Evolutionary conservation across 64 coral and sea anemone species (phyloP), one percentile per base, ranked within the genome.

Genomic region (Montipora sp.): DNA sequence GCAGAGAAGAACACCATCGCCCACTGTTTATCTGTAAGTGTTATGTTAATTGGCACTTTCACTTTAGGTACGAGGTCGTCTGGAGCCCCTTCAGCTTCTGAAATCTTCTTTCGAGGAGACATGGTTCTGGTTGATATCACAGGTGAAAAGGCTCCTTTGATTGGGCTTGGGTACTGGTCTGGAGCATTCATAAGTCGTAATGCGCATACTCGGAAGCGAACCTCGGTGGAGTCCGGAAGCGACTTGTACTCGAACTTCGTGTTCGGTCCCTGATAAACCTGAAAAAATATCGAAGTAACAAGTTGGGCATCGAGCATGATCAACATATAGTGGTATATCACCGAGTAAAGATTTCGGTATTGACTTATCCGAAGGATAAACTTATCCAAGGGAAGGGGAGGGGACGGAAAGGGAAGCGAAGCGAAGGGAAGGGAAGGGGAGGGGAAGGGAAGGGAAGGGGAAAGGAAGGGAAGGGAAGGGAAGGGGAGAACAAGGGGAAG

Each of bases 1-100:
- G 89, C 95, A 9, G 91, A 51, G 68, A 98, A 98, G 77, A 98
- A 98, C 5, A 98, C 90, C 53, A 98, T 50, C 15, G 95, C 95
- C 95, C 95, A 98, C 57, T 98, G 92, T 51, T 74, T 94, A 73
- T 98, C 95, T 23, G 95, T 94, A 8, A 97, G 59, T 18, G 83
- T 73, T 80, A 91, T 88, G 51, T 89, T 79, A 15, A 15, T 84
- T 8, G 81, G 69, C 16, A 18, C 23, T 11, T 83, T 75, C 3
- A 68, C 58, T 67, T 91, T 83, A 16, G 36, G 15, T 12, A 67
- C 59, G 8, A 63, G 22, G 5, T 88, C 58, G 21, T 92, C 77
- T 46, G 36, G 77, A 13, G 27, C 73, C 24, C 76, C 75, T 16
- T 50, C 87, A 43, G 75, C 80, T 69, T 94, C 92, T 20, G 92